phyloP scores from a whole-genome alignment of 2,888 invertebrate species.

The Troilus luridus region DNA sequence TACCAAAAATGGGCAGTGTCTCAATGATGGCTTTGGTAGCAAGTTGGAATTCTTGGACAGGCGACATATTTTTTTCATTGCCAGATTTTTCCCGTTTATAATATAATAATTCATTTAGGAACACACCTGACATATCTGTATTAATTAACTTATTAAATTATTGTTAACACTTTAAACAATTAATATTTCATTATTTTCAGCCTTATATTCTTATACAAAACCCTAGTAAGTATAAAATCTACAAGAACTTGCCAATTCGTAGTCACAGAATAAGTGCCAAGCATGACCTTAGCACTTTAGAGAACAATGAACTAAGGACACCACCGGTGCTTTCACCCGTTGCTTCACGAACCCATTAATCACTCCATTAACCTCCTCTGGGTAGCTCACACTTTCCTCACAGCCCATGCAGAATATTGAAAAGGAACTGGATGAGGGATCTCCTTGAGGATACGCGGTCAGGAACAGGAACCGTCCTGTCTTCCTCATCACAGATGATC shows the following conservation, averaged over 20 bases:
- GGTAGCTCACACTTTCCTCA: background rate
- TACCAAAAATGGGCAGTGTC: too few species aligned
- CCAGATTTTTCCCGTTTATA: too few species aligned
- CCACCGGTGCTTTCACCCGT: background rate
- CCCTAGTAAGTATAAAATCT: background rate
- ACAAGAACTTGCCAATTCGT: background rate
- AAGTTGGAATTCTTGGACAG: too few species aligned
- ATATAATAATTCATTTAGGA: too few species aligned
- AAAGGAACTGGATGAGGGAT: conserved; percentile 44
- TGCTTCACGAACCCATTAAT: conserved; percentile 4
- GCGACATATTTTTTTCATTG: too few species aligned
- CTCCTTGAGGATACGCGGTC: conserved; percentile 4
- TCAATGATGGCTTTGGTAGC: too few species aligned
- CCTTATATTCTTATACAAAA: too few species aligned
- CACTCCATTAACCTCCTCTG: background rate
- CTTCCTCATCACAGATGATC: conserved; percentile 31
- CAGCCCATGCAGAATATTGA: conserved; percentile 8
- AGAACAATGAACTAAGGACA: conserved; percentile 18
- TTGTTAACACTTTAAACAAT: too few species aligned
- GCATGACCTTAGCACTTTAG: background rate
- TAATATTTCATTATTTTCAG: too few species aligned
- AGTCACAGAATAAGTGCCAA: background rate
- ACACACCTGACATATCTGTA: too few species aligned
- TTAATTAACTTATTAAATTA: too few species aligned
- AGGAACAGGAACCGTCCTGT: conserved; percentile 26